Percentiles rank a stretch among this genome's conserved stretches.
Conservation (phyloP, 2,113 vertebrate species). For the Myrmophylax atrothorax region DNA sequence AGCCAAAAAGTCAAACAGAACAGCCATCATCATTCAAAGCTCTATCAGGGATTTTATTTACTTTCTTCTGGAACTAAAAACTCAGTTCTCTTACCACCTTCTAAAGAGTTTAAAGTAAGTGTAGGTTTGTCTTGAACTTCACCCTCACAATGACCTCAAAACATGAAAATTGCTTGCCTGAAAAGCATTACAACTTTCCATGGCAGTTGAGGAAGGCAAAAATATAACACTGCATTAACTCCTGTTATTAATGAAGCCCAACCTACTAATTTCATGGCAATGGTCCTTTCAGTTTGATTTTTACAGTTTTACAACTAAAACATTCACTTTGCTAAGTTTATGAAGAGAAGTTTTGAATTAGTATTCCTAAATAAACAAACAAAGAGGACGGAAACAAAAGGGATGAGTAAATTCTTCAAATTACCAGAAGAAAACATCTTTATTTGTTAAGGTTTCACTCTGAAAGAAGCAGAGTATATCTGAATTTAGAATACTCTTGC, state of each 20-base stretch:
- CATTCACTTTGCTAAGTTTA: neutral
- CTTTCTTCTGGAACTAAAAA: neutral
- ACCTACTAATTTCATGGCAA: neutral
- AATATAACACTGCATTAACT: neutral
- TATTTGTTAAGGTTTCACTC: neutral
- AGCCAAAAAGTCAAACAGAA: neutral
- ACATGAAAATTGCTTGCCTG: neutral
- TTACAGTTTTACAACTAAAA: neutral
- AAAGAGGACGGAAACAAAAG: neutral
- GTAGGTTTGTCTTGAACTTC: neutral
- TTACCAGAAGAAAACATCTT: neutral
- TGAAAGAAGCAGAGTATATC: neutral
- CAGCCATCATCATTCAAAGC: neutral
- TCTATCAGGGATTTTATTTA: neutral
- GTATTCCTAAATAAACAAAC: neutral
- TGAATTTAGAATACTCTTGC: neutral
- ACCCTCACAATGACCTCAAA: neutral
- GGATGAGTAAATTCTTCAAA: neutral
- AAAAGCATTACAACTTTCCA: neutral
- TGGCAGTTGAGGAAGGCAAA: neutral
- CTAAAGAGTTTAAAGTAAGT: neutral
- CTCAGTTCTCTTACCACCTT: neutral
- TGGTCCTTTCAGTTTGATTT: neutral
- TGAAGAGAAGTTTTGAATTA: neutral
- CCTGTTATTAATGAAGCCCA: neutral